These are phyloP conservation scores for Premnoplex brunnescens DNA, from an alignment of 2,797 vertebrate genomes.

Conservation along the genomic window DNA sequence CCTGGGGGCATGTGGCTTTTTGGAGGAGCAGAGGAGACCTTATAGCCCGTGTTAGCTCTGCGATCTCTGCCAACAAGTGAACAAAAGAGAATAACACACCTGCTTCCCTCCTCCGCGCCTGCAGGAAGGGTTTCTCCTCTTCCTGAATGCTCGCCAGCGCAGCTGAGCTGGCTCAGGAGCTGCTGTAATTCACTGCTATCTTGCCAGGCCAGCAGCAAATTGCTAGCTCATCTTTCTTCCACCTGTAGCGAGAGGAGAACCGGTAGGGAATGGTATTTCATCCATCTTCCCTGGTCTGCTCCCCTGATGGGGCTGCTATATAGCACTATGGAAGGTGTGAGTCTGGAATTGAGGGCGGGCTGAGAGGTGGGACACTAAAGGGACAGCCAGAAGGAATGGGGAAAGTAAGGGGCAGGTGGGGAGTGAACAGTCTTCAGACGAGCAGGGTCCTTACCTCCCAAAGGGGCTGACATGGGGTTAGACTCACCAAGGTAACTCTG, in stretches of 20 bases:
- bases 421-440: not conserved
- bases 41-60: not conserved
- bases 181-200: conserved; percentile 36
- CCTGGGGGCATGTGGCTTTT: not conserved
- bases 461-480: not conserved
- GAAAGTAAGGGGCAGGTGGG: not conserved
- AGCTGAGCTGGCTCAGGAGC: conserved; percentile 62
- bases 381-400: not conserved
- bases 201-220: conserved; percentile 57
- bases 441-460: not conserved
- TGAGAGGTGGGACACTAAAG: not conserved
- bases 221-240: conserved; percentile 61
- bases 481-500: not conserved
- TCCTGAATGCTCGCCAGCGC: conserved; percentile 1
- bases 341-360: not conserved
- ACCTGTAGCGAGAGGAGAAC: conserved; percentile 22
- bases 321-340: not conserved
- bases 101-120: conserved; percentile 45
- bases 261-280: not conserved
- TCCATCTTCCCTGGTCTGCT: not conserved
- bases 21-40: not conserved
- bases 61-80: conserved; percentile 11
- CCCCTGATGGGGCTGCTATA: not conserved
- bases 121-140: conserved; percentile 35
- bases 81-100: conserved; percentile 28